These are phyloP conservation scores for Loxodonta africana DNA, from an alignment of 2,113 vertebrate species.

Conservation along the genomic window DNA sequence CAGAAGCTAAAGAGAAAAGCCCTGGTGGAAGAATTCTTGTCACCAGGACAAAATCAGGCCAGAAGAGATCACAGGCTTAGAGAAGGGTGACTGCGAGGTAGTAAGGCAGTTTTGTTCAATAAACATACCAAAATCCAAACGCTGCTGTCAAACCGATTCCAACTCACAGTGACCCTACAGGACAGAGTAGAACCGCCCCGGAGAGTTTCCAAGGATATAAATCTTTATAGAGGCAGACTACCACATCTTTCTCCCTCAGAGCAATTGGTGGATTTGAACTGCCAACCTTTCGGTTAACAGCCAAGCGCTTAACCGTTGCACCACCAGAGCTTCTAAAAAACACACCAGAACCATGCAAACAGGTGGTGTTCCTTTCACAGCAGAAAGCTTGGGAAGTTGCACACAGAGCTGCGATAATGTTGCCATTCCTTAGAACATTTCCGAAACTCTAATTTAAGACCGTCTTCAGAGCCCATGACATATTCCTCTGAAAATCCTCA, in stretches of 20 bases:
- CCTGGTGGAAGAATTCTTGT: not conserved
- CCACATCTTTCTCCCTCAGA: not conserved
- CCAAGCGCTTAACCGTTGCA: not conserved
- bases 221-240: not conserved
- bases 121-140: not conserved
- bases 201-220: not conserved
- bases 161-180: not conserved
- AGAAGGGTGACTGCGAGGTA: not conserved
- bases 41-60: not conserved
- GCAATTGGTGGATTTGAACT: not conserved
- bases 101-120: slow-evolving; percentile 28
- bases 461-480: slow-evolving; percentile 4
- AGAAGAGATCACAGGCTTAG: not conserved
- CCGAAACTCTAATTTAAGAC: not conserved
- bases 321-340: not conserved
- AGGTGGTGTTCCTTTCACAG: slow-evolving; percentile 25
- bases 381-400: not conserved
- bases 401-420: not conserved
- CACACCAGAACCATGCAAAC: not conserved
- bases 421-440: not conserved
- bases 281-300: not conserved
- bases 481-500: not conserved
- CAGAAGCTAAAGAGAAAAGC: not conserved
- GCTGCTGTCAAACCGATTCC: not conserved
- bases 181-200: not conserved